Conservation (phyloP, 2,797 vertebrate species). For the Vultur gryphus region DNA sequence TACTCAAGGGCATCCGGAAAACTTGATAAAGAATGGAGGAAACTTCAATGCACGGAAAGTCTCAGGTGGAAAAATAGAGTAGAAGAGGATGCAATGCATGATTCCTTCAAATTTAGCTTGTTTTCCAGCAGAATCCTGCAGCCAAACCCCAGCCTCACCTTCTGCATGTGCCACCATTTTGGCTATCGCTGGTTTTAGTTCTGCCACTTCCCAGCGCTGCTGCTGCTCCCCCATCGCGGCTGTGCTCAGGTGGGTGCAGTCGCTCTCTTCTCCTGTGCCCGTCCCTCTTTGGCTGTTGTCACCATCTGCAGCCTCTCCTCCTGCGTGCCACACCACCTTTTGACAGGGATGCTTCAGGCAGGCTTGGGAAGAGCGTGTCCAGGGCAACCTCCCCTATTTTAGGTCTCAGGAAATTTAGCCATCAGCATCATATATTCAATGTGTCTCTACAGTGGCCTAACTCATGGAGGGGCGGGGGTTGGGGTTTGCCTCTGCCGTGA, state of each 20-base stretch:
- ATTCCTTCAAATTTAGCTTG: neutral
- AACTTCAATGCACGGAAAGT: neutral
- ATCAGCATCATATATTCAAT: accelerated
- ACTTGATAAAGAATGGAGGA: neutral
- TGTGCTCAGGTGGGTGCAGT: neutral
- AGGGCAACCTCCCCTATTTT: neutral
- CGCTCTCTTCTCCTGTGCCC: neutral
- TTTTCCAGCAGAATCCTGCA: neutral
- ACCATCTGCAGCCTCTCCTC: neutral
- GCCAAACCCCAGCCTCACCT: neutral
- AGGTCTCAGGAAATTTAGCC: neutral
- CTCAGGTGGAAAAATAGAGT: neutral
- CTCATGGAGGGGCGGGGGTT: neutral
- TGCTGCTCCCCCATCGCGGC: neutral
- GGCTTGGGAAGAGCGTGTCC: neutral
- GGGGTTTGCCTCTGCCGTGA: neutral
- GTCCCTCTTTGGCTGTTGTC: neutral
- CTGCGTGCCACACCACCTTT: neutral
- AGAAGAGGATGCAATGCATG: neutral
- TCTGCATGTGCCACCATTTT: neutral
- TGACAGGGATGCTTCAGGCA: neutral
- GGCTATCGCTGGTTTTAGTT: neutral
- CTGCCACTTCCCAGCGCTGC: neutral
- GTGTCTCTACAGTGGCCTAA: neutral
- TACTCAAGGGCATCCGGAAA: neutral